Percentiles rank a stretch among this genome's conserved stretches.
These are phyloP conservation scores for Drosophila teissieri DNA, from an alignment of 1,140 invertebrate species.

Conservation along the genomic window DNA sequence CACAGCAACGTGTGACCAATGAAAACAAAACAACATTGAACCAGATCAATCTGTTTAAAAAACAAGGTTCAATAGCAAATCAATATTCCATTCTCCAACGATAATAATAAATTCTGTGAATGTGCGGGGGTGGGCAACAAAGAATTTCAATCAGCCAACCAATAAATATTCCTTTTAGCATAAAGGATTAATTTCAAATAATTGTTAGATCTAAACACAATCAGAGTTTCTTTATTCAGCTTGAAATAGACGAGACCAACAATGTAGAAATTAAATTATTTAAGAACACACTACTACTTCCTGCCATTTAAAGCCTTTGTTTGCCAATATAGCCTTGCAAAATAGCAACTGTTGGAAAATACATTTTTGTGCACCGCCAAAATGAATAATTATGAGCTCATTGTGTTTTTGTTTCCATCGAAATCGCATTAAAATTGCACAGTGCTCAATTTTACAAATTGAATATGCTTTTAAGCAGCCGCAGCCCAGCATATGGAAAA, in stretches of 20 bases:
- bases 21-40: conserved; percentile 37
- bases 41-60: conserved; percentile 41
- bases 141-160: conserved; percentile 15
- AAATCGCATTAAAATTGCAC: conserved; percentile 27
- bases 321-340: conserved; percentile 6
- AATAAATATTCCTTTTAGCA: conserved; percentile 14
- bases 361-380: conserved; percentile 19
- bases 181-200: conserved; percentile 1
- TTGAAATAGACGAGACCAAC: conserved; percentile 12
- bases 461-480: conserved; percentile 18
- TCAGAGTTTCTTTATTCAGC: conserved; percentile 1
- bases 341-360: conserved; percentile 13
- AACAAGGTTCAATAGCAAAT: conserved; percentile 16
- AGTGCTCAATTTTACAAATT: conserved; percentile 13
- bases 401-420: conserved; percentile 17
- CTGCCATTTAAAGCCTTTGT: conserved; percentile 1
- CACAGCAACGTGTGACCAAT: conserved; percentile 75
- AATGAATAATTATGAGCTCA: conserved; percentile 39
- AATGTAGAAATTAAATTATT: conserved; percentile 7
- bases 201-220: conserved; percentile 18
- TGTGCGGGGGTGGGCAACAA: conserved; percentile 1
- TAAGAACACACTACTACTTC: background rate
- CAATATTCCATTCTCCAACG: conserved; percentile 20
- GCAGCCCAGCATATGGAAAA: conserved; percentile 16
- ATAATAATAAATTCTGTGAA: conserved; percentile 5